These are phyloP conservation scores for Grapholita molesta DNA, from an alignment of 1,140 invertebrate genomes.

Conservation along the genomic window DNA sequence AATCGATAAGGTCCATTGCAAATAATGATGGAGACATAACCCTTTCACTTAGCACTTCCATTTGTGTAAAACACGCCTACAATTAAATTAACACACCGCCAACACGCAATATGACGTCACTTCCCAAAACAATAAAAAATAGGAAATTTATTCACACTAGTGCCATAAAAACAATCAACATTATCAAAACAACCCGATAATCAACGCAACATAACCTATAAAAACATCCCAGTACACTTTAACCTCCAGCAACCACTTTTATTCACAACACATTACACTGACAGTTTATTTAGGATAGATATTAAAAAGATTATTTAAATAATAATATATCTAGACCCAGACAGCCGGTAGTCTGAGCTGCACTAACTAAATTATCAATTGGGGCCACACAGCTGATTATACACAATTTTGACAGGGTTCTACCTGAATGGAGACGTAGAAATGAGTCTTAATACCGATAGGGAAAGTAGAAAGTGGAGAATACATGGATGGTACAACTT, in stretches of 20 bases:
- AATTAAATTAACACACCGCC: conserved; percentile 25
- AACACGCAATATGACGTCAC: conserved; percentile 26
- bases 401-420: conserved; percentile 52
- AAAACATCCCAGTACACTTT: conserved; percentile 23
- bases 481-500: conserved; percentile 26
- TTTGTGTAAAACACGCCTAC: conserved; percentile 12
- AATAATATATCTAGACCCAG: conserved; percentile 28
- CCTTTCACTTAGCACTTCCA: background rate
- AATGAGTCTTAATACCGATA: conserved; percentile 42
- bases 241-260: conserved; percentile 10
- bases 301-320: conserved; percentile 16
- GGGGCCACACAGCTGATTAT: conserved; percentile 68
- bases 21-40: conserved; percentile 17
- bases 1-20: background rate
- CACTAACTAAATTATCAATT: conserved; percentile 72
- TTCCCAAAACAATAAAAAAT: too few relatives aligned
- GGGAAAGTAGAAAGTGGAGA: conserved; percentile 41
- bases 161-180: conserved; percentile 11
- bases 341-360: conserved; percentile 49
- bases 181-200: conserved; percentile 29
- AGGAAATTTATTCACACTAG: background rate
- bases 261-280: background rate
- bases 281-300: conserved; percentile 5
- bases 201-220: conserved; percentile 17
- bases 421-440: conserved; percentile 28